A percentile compares a stretch with the other conserved stretches of the same genome.
Conservation (phyloP, 1,140 invertebrate species). For the Drosophila pallidifrons region DNA sequence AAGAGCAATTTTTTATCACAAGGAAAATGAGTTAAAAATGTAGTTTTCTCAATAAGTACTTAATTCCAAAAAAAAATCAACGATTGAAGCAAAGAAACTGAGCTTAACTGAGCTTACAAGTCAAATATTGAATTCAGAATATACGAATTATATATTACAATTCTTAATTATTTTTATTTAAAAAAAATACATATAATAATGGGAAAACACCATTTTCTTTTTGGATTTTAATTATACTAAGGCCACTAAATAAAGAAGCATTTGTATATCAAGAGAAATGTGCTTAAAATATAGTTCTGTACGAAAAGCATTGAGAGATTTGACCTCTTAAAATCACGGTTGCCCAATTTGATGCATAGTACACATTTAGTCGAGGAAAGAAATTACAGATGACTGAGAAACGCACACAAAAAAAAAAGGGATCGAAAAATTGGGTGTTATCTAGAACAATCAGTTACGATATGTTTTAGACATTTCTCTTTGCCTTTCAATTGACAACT, state of each 20-base stretch:
- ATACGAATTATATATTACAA: no score
- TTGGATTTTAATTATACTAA: no score
- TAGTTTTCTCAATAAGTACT: no score
- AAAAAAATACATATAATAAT: no score
- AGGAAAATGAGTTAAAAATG: no score
- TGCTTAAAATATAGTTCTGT: not conserved
- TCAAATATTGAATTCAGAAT: no score
- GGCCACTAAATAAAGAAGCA: not conserved
- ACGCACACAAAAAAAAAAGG: conserved; percentile 1
- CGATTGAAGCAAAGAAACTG: no score
- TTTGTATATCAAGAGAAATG: not conserved
- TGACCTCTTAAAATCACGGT: not conserved
- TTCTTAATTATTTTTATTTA: no score
- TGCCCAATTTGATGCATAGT: not conserved
- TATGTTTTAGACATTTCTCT: conserved; percentile 30
- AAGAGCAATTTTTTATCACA: no score
- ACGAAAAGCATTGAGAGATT: not conserved
- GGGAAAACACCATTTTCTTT: no score
- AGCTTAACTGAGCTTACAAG: no score
- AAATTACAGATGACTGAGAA: not conserved
- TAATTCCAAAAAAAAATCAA: no score
- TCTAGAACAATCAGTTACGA: not conserved
- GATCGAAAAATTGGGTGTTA: conserved; percentile 9
- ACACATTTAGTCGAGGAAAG: not conserved
- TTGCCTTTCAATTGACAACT: conserved; percentile 51